Evolutionary conservation across 2,797 vertebrate species (phyloP).

Genomic region (Kryptopterus vitreolus): DNA sequence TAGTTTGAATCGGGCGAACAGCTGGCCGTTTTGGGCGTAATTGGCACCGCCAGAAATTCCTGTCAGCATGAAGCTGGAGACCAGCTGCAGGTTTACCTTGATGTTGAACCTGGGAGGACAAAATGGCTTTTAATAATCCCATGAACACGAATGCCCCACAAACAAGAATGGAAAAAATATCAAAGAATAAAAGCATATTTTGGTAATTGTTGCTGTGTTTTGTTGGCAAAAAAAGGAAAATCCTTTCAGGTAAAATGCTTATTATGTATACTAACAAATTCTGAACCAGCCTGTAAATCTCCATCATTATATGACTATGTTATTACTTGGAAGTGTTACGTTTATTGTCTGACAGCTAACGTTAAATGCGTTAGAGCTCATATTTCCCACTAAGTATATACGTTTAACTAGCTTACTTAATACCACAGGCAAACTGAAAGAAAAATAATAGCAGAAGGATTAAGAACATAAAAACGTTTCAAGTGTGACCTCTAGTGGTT

Average conservation of each 20-base stretch:
- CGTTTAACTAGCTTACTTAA: slow-evolving; percentile 11
- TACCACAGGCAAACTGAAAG: background rate
- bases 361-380: slow-evolving; percentile 12
- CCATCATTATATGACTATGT: background rate
- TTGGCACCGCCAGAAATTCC: slow-evolving; percentile 97
- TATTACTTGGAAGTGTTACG: background rate
- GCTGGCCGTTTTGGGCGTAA: slow-evolving; percentile 95
- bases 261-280: background rate
- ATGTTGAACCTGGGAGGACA: slow-evolving; percentile 90
- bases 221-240: background rate
- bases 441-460: background rate
- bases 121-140: background rate
- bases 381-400: background rate
- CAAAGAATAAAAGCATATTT: background rate
- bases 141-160: background rate
- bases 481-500: slow-evolving; percentile 75
- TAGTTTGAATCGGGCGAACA: slow-evolving; percentile 97
- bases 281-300: background rate
- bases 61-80: slow-evolving; percentile 98
- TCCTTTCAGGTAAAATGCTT: background rate
- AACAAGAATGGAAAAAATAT: background rate
- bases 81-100: slow-evolving; percentile 96
- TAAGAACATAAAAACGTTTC: slow-evolving; percentile 35
- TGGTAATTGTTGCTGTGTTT: background rate
- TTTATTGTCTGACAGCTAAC: background rate